phyloP scores from a whole-genome alignment of 2,888 invertebrate species.

The Lomographa bimaculata region DNA sequence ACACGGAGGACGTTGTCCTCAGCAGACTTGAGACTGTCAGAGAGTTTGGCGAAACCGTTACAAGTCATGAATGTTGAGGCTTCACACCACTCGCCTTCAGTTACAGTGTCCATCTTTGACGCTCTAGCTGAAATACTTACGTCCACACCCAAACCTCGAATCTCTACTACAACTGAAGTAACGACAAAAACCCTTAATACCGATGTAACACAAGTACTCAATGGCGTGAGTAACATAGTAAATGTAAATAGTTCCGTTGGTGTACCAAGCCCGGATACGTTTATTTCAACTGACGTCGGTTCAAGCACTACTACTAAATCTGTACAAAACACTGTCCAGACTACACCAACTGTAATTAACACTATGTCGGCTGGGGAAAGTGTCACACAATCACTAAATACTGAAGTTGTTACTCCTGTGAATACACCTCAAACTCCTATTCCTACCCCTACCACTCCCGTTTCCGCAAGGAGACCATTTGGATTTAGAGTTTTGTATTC shows the following conservation, averaged over 20 bases:
- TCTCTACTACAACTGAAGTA: conserved; percentile 72
- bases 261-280: conserved; percentile 59
- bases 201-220: conserved; percentile 68
- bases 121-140: conserved; percentile 84
- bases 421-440: conserved; percentile 54
- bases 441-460: conserved; percentile 63
- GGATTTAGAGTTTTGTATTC: conserved; percentile 77
- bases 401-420: conserved; percentile 57
- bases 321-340: conserved; percentile 77
- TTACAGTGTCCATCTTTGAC: conserved; percentile 84
- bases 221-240: conserved; percentile 80
- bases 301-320: conserved; percentile 72
- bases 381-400: conserved; percentile 66
- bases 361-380: conserved; percentile 68
- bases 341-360: conserved; percentile 78
- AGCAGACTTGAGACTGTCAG: conserved; percentile 76
- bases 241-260: conserved; percentile 76
- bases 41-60: conserved; percentile 73
- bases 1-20: conserved; percentile 76
- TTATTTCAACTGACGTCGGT: conserved; percentile 52
- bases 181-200: conserved; percentile 60
- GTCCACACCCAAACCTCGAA: conserved; percentile 74
- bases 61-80: conserved; percentile 82
- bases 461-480: conserved; percentile 77
- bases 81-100: conserved; percentile 81